Base-by-base conservation (phyloP, 2,888 invertebrate genomes). In the Yponomeuta cagnagella region DNA sequence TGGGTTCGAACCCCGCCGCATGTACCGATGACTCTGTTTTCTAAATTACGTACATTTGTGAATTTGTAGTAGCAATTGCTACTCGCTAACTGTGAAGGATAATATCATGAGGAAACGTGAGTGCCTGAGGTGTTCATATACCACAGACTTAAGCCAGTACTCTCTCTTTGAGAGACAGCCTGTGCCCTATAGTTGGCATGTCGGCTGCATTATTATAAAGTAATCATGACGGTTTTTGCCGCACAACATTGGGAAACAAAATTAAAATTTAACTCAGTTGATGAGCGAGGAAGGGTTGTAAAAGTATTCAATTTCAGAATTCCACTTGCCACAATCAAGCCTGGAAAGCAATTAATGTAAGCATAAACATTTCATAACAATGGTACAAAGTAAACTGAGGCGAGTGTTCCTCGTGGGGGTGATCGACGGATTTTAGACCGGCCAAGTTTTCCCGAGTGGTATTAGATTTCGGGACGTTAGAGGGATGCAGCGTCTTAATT, bases 401-500 rank as follows among this genome's bases (percentile, higher is more conserved):
- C 52, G 15, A 58, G 52, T 15, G 52, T 12, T 58, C 43, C 43
- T 43, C 9, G 43, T 9, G 43, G 43, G 43, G 52, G 12, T 58
- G 52, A 58, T 64, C 64, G 64, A 64, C 64, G n/a, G 64, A 64
- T 64, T 31, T 64, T 8, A 23, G 15, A 15, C 12, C 64, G 64
- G 23, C 23, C 64, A 64, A 64, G 64, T 64, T 64, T 64, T 64
- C 64, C 30, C 23, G 23, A 64, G 52, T 31, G 64, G 30, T 64
- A 64, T 67, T 37, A 67, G 37, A 67, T 43, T 43, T 67, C 67
- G 9, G 15, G 33, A 43, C 67, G 23, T 37, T 33, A 43, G 67
- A 43, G 67, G 37, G 37, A 33, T 43, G 67, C 67, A 43, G 15
- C 67, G 43, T 37, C 67, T 67, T 67, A 67, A 67, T 67, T 67